Evolutionary conservation across 2,113 vertebrate species (phyloP).

Genomic region (Hydropotes inermis): DNA sequence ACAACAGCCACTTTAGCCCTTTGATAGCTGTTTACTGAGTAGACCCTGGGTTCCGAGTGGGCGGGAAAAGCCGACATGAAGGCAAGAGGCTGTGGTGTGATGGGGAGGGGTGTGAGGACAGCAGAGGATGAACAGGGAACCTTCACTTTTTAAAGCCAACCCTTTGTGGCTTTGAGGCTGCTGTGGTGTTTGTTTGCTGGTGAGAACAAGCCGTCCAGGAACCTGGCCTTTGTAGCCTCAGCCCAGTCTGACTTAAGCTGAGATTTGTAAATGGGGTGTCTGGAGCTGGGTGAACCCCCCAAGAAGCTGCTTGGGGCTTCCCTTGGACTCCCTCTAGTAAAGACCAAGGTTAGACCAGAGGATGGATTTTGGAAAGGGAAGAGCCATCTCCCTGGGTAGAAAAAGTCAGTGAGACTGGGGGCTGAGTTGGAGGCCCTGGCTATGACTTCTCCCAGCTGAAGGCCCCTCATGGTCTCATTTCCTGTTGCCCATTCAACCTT

Average conservation of each 20-base stretch:
- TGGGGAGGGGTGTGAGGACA: constrained; percentile 1
- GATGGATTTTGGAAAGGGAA: not conserved
- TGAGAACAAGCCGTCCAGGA: constrained; percentile 50
- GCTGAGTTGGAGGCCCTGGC: not conserved
- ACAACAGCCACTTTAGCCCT: too few relatives aligned
- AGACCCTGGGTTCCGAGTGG: not conserved
- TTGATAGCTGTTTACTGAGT: not conserved
- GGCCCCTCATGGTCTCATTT: not conserved
- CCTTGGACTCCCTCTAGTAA: not conserved
- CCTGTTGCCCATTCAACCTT: not conserved
- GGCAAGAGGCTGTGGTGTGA: constrained; percentile 43
- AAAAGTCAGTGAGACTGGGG: not conserved
- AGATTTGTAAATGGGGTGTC: not conserved
- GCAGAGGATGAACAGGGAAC: constrained; percentile 18
- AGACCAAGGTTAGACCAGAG: not conserved
- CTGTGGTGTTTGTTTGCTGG: not conserved
- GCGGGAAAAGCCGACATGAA: not conserved
- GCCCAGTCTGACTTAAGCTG: not conserved
- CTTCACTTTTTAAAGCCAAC: constrained; percentile 76
- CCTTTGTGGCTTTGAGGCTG: constrained; percentile 74
- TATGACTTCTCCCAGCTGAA: not conserved
- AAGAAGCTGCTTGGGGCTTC: not conserved
- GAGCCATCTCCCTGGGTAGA: not conserved
- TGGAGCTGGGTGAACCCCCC: not conserved
- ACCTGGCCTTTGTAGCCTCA: not conserved